phyloP scores from a whole-genome alignment of 2,888 invertebrate species.

The Acanthococcus lagerstroemiae region DNA sequence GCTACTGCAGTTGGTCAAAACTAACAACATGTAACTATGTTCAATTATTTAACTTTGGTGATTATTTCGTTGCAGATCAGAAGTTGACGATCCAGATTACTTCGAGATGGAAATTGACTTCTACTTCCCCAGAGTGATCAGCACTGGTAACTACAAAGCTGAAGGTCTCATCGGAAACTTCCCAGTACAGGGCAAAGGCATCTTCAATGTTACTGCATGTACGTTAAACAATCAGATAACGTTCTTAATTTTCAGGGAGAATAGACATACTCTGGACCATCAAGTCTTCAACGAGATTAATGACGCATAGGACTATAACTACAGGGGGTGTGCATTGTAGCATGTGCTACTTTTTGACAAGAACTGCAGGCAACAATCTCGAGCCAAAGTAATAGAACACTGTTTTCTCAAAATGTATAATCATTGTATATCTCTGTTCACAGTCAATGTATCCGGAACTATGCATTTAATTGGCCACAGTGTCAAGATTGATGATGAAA shows the following conservation, averaged over 20 bases:
- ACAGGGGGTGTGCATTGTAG: too few species aligned
- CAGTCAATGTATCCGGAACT: conserved; percentile 50
- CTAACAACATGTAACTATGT: neutral
- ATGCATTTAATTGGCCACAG: conserved; percentile 51
- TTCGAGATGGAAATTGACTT: conserved; percentile 52
- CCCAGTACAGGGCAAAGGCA: conserved; percentile 51
- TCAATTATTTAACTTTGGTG: neutral
- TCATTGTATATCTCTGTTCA: conserved; percentile 35
- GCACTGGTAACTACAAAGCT: conserved; percentile 52
- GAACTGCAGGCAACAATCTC: too few species aligned
- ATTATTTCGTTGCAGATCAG: conserved; percentile 39
- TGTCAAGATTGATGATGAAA: conserved; percentile 47
- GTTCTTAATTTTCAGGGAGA: too few species aligned
- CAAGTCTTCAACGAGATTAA: too few species aligned
- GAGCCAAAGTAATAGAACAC: too few species aligned
- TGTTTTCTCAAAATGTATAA: neutral
- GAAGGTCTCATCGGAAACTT: conserved; percentile 53
- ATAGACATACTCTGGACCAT: too few species aligned
- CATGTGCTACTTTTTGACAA: too few species aligned
- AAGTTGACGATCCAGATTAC: conserved; percentile 46
- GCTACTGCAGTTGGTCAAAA: neutral
- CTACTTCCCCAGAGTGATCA: conserved; percentile 47
- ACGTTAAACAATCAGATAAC: too few species aligned
- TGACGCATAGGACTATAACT: too few species aligned
- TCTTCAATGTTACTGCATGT: conserved; percentile 41